Percentiles rank a stretch among this genome's conserved stretches.
phyloP scores from a whole-genome alignment of 2,113 vertebrate species.

The Gobio gobio region DNA sequence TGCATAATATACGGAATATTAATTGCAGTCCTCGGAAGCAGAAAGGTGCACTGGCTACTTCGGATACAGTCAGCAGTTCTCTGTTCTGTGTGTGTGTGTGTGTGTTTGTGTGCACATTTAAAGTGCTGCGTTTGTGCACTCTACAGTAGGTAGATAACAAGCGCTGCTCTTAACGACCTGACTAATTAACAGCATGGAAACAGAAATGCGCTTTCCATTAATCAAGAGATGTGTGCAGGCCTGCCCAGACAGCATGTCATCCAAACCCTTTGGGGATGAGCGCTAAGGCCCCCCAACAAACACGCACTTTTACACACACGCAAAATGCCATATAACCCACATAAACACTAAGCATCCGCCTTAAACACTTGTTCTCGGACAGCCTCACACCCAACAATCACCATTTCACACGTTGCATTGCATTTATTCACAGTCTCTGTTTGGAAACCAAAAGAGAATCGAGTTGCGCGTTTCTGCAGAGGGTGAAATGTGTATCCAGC shows the following conservation, averaged over 20 bases:
- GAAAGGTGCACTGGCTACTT: conserved; percentile 71
- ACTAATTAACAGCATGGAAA: conserved; percentile 83
- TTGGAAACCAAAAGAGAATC: conserved; percentile 61
- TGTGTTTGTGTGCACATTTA: conserved; percentile 61
- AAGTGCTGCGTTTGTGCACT: conserved; percentile 62
- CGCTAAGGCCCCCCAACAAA: conserved; percentile 57
- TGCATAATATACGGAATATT: conserved; percentile 73
- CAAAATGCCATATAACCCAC: neutral
- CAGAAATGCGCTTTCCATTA: conserved; percentile 81
- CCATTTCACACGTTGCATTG: neutral
- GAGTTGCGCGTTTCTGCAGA: conserved; percentile 66
- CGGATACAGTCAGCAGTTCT: conserved; percentile 78
- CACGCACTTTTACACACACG: conserved; percentile 64
- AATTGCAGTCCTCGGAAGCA: conserved; percentile 73
- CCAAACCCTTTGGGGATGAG: conserved; percentile 72
- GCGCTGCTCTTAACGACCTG: conserved; percentile 75
- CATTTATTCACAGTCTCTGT: conserved; percentile 17
- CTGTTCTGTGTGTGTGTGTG: conserved; percentile 43
- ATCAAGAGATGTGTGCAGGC: conserved; percentile 77
- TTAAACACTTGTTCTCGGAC: neutral
- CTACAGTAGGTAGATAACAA: conserved; percentile 74
- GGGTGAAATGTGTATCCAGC: conserved; percentile 48
- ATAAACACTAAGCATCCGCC: neutral
- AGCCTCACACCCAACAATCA: neutral
- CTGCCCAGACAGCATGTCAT: conserved; percentile 79